Evolutionary conservation across 1,140 invertebrate genomes (phyloP).

Genomic region (Radopholus similis): DNA sequence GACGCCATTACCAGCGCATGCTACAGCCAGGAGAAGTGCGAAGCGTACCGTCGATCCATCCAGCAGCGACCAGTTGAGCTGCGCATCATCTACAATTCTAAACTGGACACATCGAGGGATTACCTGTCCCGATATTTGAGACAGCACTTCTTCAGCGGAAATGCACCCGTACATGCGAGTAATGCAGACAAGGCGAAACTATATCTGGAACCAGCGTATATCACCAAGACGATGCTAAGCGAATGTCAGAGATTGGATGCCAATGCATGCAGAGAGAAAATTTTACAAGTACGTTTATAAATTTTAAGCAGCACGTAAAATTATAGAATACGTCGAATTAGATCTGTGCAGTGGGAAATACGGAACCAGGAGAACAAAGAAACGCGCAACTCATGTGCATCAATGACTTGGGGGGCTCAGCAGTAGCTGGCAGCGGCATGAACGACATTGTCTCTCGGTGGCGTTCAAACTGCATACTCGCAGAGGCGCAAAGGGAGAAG

Average conservation of each 20-base stretch:
- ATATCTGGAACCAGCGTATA: conserved; percentile 4
- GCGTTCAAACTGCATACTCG: neutral
- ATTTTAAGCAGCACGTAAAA: too few relatives aligned
- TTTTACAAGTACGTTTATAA: too few relatives aligned
- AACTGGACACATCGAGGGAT: neutral
- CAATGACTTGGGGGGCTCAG: neutral
- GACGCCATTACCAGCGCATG: neutral
- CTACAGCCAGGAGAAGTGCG: conserved; percentile 6
- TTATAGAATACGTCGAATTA: too few relatives aligned
- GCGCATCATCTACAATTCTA: conserved; percentile 10
- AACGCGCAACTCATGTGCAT: neutral
- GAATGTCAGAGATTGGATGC: too few relatives aligned
- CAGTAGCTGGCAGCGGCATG: too few relatives aligned
- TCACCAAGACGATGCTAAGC: neutral
- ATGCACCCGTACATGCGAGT: neutral
- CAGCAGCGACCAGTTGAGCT: conserved; percentile 3
- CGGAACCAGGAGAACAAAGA: too few relatives aligned
- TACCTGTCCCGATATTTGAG: conserved; percentile 3
- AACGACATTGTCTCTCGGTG: neutral
- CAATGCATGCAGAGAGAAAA: too few relatives aligned
- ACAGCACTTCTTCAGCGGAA: neutral
- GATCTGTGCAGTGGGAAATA: too few relatives aligned
- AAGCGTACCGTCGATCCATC: neutral
- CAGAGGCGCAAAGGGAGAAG: neutral
- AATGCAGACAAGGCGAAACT: conserved; percentile 4